A percentile compares a stretch with the other conserved stretches of the same genome.
These are phyloP conservation scores for Galleria mellonella DNA, from an alignment of 1,140 invertebrate species.

Conservation along the genomic window DNA sequence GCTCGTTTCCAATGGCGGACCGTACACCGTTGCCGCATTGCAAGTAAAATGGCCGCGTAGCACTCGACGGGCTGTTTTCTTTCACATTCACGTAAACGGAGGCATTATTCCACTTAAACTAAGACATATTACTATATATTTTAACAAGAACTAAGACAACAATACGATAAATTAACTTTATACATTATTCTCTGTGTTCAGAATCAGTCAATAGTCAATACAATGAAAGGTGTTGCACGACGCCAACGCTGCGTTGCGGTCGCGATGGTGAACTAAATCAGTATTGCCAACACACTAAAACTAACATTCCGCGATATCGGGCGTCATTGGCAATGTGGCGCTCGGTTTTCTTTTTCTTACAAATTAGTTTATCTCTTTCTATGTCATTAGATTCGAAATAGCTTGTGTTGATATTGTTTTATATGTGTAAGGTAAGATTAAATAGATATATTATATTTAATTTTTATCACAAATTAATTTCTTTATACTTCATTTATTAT, in stretches of 20 bases:
- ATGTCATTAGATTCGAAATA: constrained; percentile 18
- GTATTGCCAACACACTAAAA: constrained; percentile 55
- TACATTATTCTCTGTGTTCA: constrained; percentile 74
- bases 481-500: too few species aligned
- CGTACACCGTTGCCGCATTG: constrained; percentile 81
- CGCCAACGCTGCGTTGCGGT: constrained; percentile 71
- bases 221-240: constrained; percentile 77
- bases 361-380: constrained; percentile 39
- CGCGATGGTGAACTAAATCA: constrained; percentile 71
- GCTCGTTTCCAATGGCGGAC: constrained; percentile 81
- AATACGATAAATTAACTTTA: constrained; percentile 75
- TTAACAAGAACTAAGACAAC: constrained; percentile 73
- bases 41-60: constrained; percentile 81
- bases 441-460: constrained; percentile 8
- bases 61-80: constrained; percentile 69
- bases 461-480: too few species aligned
- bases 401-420: neutral
- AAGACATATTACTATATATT: constrained; percentile 66
- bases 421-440: too few species aligned
- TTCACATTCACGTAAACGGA: constrained; percentile 70
- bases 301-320: constrained; percentile 60
- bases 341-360: constrained; percentile 42
- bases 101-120: constrained; percentile 70
- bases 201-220: constrained; percentile 78
- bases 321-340: constrained; percentile 70